Evolutionary conservation across 2,113 vertebrate genomes (phyloP).

Genomic region (Cygnus atratus): DNA sequence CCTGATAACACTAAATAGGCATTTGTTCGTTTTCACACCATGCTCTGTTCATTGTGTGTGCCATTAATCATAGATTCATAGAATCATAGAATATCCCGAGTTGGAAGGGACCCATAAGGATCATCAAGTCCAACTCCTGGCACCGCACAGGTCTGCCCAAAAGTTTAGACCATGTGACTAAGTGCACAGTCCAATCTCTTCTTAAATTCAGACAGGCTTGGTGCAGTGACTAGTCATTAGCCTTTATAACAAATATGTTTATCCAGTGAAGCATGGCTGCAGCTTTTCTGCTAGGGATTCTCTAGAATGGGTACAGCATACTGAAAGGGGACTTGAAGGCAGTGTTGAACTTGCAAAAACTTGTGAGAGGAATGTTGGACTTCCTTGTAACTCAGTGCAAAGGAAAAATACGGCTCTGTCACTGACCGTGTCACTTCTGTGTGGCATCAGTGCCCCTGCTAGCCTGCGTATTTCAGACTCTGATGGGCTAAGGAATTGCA

Average conservation of each 20-base stretch:
- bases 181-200: too few relatives aligned
- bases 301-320: rapidly evolving
- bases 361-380: background rate
- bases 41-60: background rate
- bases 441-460: rapidly evolving
- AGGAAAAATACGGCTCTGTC: background rate
- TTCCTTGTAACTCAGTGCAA: background rate
- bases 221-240: background rate
- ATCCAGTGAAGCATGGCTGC: background rate
- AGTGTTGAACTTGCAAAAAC: background rate
- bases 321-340: too few relatives aligned
- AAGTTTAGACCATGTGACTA: too few relatives aligned
- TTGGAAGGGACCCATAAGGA: too few relatives aligned
- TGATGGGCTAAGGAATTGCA: background rate
- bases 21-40: background rate
- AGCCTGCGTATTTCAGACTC: rapidly evolving
- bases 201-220: too few relatives aligned
- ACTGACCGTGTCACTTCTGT: too few relatives aligned
- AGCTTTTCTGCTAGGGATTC: background rate
- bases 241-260: background rate
- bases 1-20: background rate
- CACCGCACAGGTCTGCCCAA: too few relatives aligned
- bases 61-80: too few relatives aligned
- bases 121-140: too few relatives aligned
- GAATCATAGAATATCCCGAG: too few relatives aligned